Percentiles rank a stretch among this genome's conserved stretches.
Conservation (phyloP, 2,888 invertebrate species). For the Boloria euphrosyne region DNA sequence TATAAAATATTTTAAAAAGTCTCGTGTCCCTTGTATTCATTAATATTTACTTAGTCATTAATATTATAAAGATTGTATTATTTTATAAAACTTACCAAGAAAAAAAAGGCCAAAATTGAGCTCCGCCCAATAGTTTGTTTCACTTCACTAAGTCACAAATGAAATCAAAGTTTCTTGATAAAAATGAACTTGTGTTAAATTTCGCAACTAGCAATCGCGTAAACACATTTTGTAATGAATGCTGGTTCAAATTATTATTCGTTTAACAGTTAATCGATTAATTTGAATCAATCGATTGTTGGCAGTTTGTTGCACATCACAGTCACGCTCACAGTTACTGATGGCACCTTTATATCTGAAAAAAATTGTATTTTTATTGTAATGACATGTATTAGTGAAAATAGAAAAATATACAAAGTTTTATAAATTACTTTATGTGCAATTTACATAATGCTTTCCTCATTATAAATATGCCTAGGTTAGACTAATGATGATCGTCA, state of each 20-base stretch:
- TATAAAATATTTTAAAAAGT: too few relatives aligned
- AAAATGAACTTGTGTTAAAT: constrained; percentile 30
- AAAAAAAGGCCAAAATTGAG: constrained; percentile 35
- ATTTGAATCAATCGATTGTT: constrained; percentile 40
- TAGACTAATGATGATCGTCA: background rate
- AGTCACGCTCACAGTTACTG: constrained; percentile 48
- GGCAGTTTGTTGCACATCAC: constrained; percentile 40
- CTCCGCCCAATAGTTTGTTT: constrained; percentile 37
- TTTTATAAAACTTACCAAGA: constrained; percentile 38
- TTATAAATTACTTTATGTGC: background rate
- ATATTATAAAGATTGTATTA: background rate
- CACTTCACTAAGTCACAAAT: constrained; percentile 35
- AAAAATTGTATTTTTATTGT: constrained; percentile 44
- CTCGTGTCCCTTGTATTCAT: too few relatives aligned
- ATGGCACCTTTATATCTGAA: constrained; percentile 57
- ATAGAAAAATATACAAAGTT: background rate
- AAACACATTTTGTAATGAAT: constrained; percentile 35
- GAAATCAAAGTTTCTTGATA: constrained; percentile 22
- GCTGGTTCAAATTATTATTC: constrained; percentile 36
- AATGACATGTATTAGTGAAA: background rate
- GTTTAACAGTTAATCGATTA: constrained; percentile 40
- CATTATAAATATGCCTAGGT: background rate
- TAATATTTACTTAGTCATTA: background rate
- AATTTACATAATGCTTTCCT: constrained; percentile 9
- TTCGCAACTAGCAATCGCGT: constrained; percentile 34